These are phyloP conservation scores for Alauda arvensis DNA, from an alignment of 2,797 vertebrate species.

Conservation along the genomic window DNA sequence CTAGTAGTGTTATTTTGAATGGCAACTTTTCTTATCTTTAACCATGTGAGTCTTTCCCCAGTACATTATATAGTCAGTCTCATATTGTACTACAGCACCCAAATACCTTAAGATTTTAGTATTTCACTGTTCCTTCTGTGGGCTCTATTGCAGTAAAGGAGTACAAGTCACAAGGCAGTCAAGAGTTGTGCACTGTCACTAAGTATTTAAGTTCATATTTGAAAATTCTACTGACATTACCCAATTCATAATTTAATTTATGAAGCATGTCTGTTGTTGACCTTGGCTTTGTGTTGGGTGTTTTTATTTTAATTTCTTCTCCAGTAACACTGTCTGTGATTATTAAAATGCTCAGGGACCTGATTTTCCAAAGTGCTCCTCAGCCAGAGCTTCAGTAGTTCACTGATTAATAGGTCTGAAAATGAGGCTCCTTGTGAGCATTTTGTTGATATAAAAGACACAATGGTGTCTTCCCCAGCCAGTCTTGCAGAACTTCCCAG, in stretches of 20 bases:
- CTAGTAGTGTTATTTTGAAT: neutral
- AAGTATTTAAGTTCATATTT: neutral
- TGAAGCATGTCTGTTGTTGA: neutral
- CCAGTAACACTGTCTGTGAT: neutral
- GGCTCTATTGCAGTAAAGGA: rapidly evolving
- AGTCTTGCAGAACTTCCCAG: neutral
- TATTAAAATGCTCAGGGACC: neutral
- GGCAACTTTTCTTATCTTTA: neutral
- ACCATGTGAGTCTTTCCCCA: neutral
- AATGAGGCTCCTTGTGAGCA: neutral
- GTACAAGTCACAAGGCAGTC: neutral
- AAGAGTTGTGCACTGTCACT: neutral
- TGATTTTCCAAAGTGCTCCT: neutral
- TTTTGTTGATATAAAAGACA: neutral
- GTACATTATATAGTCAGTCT: neutral
- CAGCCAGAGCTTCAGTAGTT: neutral
- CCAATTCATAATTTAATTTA: neutral
- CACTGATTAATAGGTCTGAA: neutral
- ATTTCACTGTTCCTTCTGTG: neutral
- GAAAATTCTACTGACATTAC: neutral
- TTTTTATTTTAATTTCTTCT: neutral
- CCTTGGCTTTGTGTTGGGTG: neutral
- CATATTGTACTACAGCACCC: neutral
- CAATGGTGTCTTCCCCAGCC: neutral
- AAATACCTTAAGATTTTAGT: neutral